Conservation (phyloP, 2,113 vertebrate genomes). For the Sceloporus undulatus region DNA sequence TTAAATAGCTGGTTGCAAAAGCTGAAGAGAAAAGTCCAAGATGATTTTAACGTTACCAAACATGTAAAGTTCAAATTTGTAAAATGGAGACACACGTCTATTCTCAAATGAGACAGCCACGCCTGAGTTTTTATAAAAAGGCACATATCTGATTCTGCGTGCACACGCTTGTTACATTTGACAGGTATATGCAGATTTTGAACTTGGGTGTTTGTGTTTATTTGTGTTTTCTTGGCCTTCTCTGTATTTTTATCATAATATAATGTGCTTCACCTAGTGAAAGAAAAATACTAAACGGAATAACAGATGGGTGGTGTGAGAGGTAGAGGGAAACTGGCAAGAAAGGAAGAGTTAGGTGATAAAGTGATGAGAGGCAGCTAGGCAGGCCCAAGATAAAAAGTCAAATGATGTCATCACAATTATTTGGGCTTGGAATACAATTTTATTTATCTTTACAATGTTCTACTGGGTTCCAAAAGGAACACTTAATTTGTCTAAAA, state of each 20-base stretch:
- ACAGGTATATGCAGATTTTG: not conserved
- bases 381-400: not conserved
- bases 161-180: not conserved
- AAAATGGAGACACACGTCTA: not conserved
- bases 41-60: not conserved
- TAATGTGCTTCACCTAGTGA: not conserved
- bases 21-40: conserved; percentile 15
- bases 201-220: not conserved
- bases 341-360: not conserved
- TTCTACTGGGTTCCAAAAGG: not conserved
- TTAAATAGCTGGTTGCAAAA: conserved; percentile 48
- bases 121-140: not conserved
- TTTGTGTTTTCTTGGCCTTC: not conserved
- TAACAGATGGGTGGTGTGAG: not conserved
- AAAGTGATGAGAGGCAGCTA: not conserved
- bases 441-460: not conserved
- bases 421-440: not conserved
- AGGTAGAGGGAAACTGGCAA: not conserved
- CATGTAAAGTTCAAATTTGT: not conserved
- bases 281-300: too few species aligned
- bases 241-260: not conserved
- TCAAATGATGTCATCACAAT: not conserved
- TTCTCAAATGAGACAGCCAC: not conserved
- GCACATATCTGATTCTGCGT: not conserved
- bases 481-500: too few species aligned